phyloP scores from a whole-genome alignment of 2,113 vertebrate genomes.

The Oostethus manadensis region DNA sequence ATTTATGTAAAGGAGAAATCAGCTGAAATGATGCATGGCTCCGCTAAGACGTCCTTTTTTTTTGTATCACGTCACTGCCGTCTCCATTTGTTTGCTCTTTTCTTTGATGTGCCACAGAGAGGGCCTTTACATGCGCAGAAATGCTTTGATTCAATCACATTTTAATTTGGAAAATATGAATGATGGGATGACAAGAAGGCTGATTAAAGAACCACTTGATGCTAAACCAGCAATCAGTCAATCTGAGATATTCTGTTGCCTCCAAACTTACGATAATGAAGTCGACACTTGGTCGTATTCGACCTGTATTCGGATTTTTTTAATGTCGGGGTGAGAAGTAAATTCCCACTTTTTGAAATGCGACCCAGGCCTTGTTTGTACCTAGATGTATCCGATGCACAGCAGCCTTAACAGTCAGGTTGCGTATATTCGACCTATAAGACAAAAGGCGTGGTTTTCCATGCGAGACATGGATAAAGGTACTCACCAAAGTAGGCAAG shows the following conservation, averaged over 20 bases:
- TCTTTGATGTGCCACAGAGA: constrained; percentile 32
- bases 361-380: no score
- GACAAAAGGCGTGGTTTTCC: no score
- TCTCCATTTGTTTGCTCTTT: constrained; percentile 52
- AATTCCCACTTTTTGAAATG: no score
- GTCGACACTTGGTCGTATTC: no score
- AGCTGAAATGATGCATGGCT: constrained; percentile 52
- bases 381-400: no score
- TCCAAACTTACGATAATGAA: no score
- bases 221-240: constrained; percentile 19
- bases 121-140: constrained; percentile 31
- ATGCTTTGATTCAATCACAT: constrained; percentile 46
- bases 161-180: constrained; percentile 31
- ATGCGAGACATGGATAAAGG: no score
- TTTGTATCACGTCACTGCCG: constrained; percentile 65
- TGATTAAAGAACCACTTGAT: constrained; percentile 16
- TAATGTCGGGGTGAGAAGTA: no score
- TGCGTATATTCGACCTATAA: no score
- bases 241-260: background rate
- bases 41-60: constrained; percentile 60
- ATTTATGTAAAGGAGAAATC: constrained; percentile 70
- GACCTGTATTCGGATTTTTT: no score
- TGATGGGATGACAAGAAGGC: constrained; percentile 21
- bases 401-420: no score
- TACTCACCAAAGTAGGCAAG: no score